phyloP scores from a whole-genome alignment of 1,140 invertebrate species.

The Drosophila littoralis region DNA sequence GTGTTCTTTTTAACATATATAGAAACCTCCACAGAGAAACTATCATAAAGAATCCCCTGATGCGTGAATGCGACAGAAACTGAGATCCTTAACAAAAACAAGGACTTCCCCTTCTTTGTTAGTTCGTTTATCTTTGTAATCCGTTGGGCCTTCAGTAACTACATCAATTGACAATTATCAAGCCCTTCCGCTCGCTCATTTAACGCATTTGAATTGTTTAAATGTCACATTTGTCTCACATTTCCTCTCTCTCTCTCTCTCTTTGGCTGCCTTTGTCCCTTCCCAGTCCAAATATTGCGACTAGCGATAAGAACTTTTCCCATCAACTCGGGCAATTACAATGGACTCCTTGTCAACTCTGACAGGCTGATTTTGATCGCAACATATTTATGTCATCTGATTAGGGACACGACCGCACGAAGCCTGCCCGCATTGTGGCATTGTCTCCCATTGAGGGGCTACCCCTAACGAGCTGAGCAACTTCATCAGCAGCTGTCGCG shows the following conservation, averaged over 20 bases:
- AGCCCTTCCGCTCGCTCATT: background rate
- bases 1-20: too few species aligned
- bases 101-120: background rate
- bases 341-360: conserved; percentile 39
- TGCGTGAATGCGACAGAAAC: background rate
- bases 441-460: conserved; percentile 29
- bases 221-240: conserved; percentile 16
- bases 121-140: background rate
- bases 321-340: conserved; percentile 53
- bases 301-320: conserved; percentile 57
- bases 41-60: too few species aligned
- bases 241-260: too few species aligned
- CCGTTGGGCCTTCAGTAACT: background rate
- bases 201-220: conserved; percentile 31
- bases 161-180: background rate
- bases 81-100: background rate
- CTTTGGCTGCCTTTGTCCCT: conserved; percentile 11
- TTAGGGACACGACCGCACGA: conserved; percentile 49
- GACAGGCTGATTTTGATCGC: conserved; percentile 59
- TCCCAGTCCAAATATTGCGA: conserved; percentile 12
- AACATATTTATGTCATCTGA: conserved; percentile 66
- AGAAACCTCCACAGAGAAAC: too few species aligned
- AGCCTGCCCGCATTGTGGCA: conserved; percentile 8
- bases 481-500: background rate
- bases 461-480: conserved; percentile 15